phyloP scores from a whole-genome alignment of 2,113 vertebrate genomes.

The Empidonax alnorum region DNA sequence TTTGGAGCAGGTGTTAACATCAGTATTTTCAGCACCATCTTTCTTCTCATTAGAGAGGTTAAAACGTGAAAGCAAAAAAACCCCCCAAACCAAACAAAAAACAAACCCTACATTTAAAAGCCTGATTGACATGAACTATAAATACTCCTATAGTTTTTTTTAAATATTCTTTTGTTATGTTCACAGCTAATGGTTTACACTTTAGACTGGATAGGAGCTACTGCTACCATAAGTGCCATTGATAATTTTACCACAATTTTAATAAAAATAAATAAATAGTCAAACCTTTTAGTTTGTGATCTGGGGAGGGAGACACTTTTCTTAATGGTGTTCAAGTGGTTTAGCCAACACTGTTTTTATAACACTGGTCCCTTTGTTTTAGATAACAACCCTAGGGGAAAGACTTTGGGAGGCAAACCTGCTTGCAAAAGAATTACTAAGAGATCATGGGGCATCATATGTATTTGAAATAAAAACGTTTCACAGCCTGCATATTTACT shows the following conservation, averaged over 20 bases:
- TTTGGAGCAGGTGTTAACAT: background rate
- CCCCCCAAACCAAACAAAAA: background rate
- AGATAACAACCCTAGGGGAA: conserved; percentile 15
- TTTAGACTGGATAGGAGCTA: background rate
- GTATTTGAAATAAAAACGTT: background rate
- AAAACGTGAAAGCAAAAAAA: background rate
- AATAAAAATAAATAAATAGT: conserved; percentile 1
- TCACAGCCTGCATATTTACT: background rate
- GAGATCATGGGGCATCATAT: background rate
- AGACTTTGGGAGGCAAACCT: conserved; percentile 40
- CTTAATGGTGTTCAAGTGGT: conserved; percentile 1
- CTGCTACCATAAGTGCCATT: background rate
- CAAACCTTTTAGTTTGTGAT: conserved; percentile 37
- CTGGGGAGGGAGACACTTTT: conserved; percentile 19
- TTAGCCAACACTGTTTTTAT: background rate
- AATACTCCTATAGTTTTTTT: background rate
- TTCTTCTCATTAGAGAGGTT: background rate
- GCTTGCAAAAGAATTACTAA: background rate
- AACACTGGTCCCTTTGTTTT: conserved; percentile 52
- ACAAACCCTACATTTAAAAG: background rate
- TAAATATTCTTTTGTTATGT: background rate
- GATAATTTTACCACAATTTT: conserved; percentile 31
- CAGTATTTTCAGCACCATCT: background rate
- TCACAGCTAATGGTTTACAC: background rate
- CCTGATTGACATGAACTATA: background rate